These are phyloP conservation scores for Callaeas wilsoni DNA, from an alignment of 2,113 vertebrate species.

Conservation along the genomic window DNA sequence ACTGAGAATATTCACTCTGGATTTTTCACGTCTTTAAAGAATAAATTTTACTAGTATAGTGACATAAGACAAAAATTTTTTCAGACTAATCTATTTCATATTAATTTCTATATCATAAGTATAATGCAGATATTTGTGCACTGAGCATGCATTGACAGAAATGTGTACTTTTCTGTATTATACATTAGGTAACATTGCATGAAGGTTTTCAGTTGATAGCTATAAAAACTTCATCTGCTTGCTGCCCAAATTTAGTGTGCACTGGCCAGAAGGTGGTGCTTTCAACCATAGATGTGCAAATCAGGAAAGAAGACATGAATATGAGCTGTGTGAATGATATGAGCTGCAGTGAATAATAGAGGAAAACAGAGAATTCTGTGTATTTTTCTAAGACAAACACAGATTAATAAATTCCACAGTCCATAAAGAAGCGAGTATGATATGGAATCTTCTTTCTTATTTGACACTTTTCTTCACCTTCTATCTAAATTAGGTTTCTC, in stretches of 20 bases:
- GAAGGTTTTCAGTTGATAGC: not conserved
- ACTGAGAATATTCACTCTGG: not conserved
- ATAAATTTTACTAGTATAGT: not conserved
- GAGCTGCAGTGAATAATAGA: not conserved
- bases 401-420: not conserved
- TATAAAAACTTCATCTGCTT: not conserved
- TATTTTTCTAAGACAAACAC: not conserved
- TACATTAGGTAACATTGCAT: not conserved
- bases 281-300: constrained; percentile 12
- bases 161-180: not conserved
- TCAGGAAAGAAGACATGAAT: not conserved
- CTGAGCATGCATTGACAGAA: not conserved
- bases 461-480: not conserved
- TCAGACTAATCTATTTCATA: not conserved
- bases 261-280: constrained; percentile 50
- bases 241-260: not conserved
- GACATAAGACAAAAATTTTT: not conserved
- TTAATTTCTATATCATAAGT: not conserved
- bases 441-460: not conserved
- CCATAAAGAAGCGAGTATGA: not conserved
- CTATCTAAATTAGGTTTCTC: not conserved
- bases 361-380: not conserved
- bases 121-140: not conserved
- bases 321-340: not conserved
- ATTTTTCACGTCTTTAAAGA: not conserved